A percentile compares a stretch with the other conserved stretches of the same genome.
phyloP scores from a whole-genome alignment of 2,113 vertebrate species.

The Egretta garzetta region DNA sequence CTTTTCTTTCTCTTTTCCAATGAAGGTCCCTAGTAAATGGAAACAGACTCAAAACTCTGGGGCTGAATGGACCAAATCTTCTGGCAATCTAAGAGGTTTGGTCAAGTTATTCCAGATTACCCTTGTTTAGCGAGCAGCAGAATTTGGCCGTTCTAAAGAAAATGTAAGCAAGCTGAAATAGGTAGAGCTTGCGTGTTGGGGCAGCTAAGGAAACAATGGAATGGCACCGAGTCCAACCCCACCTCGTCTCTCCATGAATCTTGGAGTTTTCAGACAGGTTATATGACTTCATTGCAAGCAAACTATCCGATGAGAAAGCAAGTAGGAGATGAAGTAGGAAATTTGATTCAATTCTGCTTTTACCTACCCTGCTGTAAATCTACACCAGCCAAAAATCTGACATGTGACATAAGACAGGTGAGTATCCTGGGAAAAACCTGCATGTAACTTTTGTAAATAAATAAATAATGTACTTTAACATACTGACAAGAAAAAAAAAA shows the following conservation, averaged over 20 bases:
- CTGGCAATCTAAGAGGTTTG: neutral
- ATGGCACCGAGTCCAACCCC: neutral
- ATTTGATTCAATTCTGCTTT: neutral
- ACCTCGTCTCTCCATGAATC: fast-evolving
- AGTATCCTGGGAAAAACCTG: neutral
- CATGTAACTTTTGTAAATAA: neutral
- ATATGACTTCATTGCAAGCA: neutral
- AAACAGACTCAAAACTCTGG: neutral
- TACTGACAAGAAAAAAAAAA: neutral
- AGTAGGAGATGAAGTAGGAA: neutral
- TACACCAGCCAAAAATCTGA: neutral
- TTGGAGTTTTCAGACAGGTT: neutral
- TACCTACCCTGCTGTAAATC: neutral
- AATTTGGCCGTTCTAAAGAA: neutral
- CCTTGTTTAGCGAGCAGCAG: neutral
- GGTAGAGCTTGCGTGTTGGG: neutral
- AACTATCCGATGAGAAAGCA: neutral
- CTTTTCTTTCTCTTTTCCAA: neutral
- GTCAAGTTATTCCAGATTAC: neutral
- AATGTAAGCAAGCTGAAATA: neutral
- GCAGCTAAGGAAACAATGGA: neutral
- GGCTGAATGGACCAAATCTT: neutral
- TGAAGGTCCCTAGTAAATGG: neutral
- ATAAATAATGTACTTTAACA: neutral
- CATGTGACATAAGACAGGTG: neutral